These are phyloP conservation scores for Clarias pachynema DNA, from an alignment of 2,797 vertebrate genomes.

Conservation along the genomic window DNA sequence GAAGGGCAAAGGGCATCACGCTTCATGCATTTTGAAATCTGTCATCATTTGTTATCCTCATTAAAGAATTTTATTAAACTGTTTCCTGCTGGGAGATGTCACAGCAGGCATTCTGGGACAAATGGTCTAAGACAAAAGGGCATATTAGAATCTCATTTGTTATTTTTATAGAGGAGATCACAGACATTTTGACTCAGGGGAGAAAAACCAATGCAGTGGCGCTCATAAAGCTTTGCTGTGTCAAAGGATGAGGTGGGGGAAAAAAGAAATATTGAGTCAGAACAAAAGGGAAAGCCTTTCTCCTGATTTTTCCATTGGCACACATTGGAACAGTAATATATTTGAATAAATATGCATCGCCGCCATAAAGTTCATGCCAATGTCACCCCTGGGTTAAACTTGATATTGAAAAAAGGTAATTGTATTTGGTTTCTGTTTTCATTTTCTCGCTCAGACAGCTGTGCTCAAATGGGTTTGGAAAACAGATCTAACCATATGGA, in stretches of 20 bases:
- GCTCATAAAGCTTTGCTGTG: constrained; percentile 61
- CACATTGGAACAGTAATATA: constrained; percentile 22
- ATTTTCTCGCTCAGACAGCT: constrained; percentile 38
- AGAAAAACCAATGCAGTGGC: constrained; percentile 68
- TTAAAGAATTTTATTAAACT: constrained; percentile 60
- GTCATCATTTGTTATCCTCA: constrained; percentile 59
- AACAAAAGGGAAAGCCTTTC: constrained; percentile 35
- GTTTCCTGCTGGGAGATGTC: constrained; percentile 37
- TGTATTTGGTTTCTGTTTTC: constrained; percentile 47
- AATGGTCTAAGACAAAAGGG: constrained; percentile 52
- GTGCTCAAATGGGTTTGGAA: constrained; percentile 30
- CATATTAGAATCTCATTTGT: constrained; percentile 54
- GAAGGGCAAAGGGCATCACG: constrained; percentile 29
- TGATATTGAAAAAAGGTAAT: constrained; percentile 26
- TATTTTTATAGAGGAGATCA: constrained; percentile 59
- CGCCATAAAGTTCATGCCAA: constrained; percentile 38
- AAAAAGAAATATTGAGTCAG: constrained; percentile 17
- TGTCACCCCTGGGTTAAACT: constrained; percentile 40
- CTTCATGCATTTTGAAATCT: constrained; percentile 51
- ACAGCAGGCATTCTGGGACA: constrained; percentile 51
- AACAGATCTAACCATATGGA: constrained; percentile 15
- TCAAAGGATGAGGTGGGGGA: constrained; percentile 35
- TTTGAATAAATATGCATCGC: constrained; percentile 44
- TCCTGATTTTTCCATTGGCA: constrained; percentile 42
- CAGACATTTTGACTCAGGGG: constrained; percentile 65